These are phyloP conservation scores for Lochmaea crataegi DNA, from an alignment of 2,888 invertebrate genomes.

Conservation along the genomic window DNA sequence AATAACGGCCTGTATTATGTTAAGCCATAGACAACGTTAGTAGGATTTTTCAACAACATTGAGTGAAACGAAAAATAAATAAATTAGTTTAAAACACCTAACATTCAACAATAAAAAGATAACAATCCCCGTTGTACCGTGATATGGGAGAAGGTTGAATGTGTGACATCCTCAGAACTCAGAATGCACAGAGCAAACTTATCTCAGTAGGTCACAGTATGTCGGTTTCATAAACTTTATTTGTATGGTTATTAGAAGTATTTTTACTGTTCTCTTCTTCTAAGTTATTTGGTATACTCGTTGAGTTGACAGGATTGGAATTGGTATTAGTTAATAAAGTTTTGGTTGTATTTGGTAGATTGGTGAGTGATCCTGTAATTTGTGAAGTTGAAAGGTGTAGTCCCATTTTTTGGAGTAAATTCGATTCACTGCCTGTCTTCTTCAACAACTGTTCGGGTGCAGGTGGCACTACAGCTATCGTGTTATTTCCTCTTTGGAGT, in stretches of 20 bases:
- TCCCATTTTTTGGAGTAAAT: conserved; percentile 85
- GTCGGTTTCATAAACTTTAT: conserved; percentile 92
- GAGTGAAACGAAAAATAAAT: conserved; percentile 25
- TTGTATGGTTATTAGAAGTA: conserved; percentile 67
- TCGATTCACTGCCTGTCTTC: conserved; percentile 90
- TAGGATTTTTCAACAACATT: conserved; percentile 26
- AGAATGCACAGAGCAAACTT: conserved; percentile 56
- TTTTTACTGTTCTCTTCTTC: conserved; percentile 44
- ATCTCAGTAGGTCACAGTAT: conserved; percentile 80
- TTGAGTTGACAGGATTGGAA: conserved; percentile 50
- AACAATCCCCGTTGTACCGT: conserved; percentile 53
- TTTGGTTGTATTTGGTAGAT: conserved; percentile 65
- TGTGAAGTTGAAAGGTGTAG: conserved; percentile 71
- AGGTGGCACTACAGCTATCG: conserved; percentile 72
- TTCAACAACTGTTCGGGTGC: conserved; percentile 75
- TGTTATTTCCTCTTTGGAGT: conserved; percentile 81
- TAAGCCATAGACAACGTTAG: conserved; percentile 30
- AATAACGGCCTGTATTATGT: background rate
- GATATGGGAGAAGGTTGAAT: conserved; percentile 53
- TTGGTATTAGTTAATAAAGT: conserved; percentile 53
- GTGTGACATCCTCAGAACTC: conserved; percentile 50
- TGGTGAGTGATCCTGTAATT: conserved; percentile 73
- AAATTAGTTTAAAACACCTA: conserved; percentile 49
- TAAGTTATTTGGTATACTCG: conserved; percentile 60
- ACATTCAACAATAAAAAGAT: conserved; percentile 54